These are phyloP conservation scores for Cryptoprocta ferox DNA, from an alignment of 2,797 vertebrate species.

Conservation along the genomic window DNA sequence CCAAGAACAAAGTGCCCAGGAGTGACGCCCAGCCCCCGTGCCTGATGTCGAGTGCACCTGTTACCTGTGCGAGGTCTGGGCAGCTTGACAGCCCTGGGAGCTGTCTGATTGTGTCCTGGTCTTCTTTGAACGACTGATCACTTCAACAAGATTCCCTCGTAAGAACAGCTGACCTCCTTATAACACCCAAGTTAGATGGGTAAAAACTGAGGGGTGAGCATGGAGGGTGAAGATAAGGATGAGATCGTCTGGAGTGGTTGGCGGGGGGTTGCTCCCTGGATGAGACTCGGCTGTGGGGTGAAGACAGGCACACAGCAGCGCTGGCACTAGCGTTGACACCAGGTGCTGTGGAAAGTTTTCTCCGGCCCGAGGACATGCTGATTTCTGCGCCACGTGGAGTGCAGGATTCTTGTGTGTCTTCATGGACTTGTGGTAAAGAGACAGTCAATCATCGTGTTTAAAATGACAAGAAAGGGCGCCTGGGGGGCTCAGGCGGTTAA, in stretches of 20 bases:
- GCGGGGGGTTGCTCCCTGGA: rapidly evolving
- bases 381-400: rapidly evolving
- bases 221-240: rapidly evolving
- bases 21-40: rapidly evolving
- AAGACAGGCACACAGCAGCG: rapidly evolving
- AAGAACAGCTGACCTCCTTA: neutral
- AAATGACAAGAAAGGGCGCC: neutral
- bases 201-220: neutral
- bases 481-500: too few species aligned
- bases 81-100: neutral
- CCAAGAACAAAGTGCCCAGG: rapidly evolving
- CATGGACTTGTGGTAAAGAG: neutral
- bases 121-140: rapidly evolving
- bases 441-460: too few species aligned
- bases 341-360: too few species aligned
- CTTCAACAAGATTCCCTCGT: neutral
- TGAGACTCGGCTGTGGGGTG: neutral
- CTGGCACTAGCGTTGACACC: rapidly evolving
- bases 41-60: rapidly evolving
- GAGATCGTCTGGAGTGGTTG: neutral
- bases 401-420: rapidly evolving
- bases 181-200: too few species aligned
- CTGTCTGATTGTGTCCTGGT: neutral
- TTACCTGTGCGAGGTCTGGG: rapidly evolving
- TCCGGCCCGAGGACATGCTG: neutral